Conservation (phyloP, 2,797 vertebrate species). For the Crenuchus spilurus region DNA sequence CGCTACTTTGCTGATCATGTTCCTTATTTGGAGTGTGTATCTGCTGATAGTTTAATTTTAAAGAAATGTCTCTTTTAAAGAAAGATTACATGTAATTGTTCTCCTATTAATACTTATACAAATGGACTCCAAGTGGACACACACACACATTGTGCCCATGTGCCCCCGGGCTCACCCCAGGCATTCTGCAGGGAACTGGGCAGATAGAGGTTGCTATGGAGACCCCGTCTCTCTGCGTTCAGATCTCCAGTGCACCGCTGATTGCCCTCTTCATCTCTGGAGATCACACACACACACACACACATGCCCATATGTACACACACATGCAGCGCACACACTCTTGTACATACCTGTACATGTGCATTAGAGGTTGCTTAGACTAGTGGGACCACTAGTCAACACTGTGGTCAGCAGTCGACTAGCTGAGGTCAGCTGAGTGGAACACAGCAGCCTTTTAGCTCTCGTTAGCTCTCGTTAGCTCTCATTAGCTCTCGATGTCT, state of each 20-base stretch:
- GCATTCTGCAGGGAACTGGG: conserved; percentile 66
- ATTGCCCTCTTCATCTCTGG: conserved; percentile 51
- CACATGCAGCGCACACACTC: no score
- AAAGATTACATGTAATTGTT: not conserved
- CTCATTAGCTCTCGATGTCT: no score
- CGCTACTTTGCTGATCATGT: no score
- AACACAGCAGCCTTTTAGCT: no score
- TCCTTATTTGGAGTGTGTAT: no score
- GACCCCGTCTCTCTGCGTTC: conserved; percentile 74
- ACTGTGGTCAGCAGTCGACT: no score
- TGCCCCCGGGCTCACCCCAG: conserved; percentile 62
- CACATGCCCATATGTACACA: not conserved
- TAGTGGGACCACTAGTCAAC: no score
- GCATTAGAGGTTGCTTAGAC: no score
- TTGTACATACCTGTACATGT: no score
- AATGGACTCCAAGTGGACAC: not conserved
- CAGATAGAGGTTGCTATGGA: conserved; percentile 76
- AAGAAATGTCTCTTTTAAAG: not conserved
- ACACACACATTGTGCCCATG: conserved; percentile 38
- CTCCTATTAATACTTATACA: conserved; percentile 27
- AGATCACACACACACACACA: conserved; percentile 38
- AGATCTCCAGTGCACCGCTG: conserved; percentile 55
- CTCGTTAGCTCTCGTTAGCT: no score
- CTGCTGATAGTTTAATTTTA: no score
- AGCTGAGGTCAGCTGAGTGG: no score